Evolutionary conservation across 2,888 invertebrate species (phyloP), one percentile per base, ranked within the genome.

Genomic region (Zygaena filipendulae): DNA sequence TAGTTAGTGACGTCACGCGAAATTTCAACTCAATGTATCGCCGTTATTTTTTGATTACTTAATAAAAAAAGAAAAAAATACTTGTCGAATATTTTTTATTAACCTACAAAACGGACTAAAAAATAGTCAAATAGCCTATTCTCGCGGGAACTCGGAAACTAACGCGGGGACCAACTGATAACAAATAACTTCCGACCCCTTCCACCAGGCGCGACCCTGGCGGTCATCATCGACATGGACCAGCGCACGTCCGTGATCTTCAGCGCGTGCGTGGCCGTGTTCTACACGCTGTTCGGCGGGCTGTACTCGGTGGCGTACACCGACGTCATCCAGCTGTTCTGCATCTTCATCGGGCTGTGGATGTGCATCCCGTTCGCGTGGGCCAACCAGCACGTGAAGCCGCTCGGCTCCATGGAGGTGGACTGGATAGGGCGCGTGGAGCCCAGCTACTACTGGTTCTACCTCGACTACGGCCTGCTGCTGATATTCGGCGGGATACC

Each of bases 241-340:
- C 93, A 95, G 54, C 84, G 87, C 42, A 90, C 92, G 6, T 94
- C 97, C 14, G 95, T 98, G 36, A 92, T 98, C 49, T 86, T 96
- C 58, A 97, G 95, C 49, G 92, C 98, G 2, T 92, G 91, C 64
- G 96, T 99, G 46, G 97, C 98, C 10, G 92, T 97, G 23, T 91
- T 95, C 79, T 99, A 99, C 82, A 98, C 98, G 1, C 86, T 99
- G 28, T 95, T 97, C 66, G 97, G 98, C 2, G 98, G 98, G 0
- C 86, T 99, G 23, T 99, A 99, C 80, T 91, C 97, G 29, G 98
- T 99, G 35, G 98, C 98, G 1, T 99, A 98, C 67, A 99, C 98
- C 1, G 97, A 98, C 67, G 97, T 98, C 50, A 95, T 98, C 49
- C 97, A 98, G 72, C 84, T 98, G 24, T 95, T 96, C 81, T 97